Conservation (phyloP, 2,113 vertebrate genomes). For the Butastur rufipennis region DNA sequence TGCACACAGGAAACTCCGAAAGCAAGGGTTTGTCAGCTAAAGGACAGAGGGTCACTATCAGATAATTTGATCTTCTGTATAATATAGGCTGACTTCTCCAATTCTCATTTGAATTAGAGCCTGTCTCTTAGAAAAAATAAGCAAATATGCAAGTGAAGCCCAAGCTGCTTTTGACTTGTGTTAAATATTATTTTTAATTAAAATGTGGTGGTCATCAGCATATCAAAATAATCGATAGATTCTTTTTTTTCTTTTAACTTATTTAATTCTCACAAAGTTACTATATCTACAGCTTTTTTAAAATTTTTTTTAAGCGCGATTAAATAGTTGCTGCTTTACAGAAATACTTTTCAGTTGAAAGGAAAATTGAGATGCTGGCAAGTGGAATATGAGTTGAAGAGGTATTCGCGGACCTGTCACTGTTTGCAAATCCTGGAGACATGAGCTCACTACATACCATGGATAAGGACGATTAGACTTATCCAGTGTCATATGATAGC, state of each 20-base stretch:
- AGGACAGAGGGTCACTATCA: neutral
- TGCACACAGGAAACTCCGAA: neutral
- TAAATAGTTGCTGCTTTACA: neutral
- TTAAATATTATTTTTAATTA: neutral
- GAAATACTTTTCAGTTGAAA: neutral
- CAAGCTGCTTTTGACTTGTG: neutral
- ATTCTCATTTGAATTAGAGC: neutral
- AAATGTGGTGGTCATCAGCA: neutral
- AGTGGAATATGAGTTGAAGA: neutral
- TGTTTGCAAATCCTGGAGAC: conserved; percentile 35
- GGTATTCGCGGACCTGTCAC: conserved; percentile 1
- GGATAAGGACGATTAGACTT: conserved; percentile 40
- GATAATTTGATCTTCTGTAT: neutral
- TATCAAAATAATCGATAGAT: neutral
- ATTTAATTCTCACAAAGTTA: neutral
- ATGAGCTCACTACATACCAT: neutral
- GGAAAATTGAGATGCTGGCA: neutral
- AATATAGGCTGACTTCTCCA: neutral
- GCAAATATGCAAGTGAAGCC: neutral
- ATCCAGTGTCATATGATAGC: conserved; percentile 24
- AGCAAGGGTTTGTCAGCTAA: neutral
- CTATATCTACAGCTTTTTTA: neutral
- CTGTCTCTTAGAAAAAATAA: neutral
- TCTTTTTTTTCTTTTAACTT: neutral
- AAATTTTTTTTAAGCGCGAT: neutral